Conservation (phyloP, 1,140 invertebrate genomes). For the Polypedilum pembai region DNA sequence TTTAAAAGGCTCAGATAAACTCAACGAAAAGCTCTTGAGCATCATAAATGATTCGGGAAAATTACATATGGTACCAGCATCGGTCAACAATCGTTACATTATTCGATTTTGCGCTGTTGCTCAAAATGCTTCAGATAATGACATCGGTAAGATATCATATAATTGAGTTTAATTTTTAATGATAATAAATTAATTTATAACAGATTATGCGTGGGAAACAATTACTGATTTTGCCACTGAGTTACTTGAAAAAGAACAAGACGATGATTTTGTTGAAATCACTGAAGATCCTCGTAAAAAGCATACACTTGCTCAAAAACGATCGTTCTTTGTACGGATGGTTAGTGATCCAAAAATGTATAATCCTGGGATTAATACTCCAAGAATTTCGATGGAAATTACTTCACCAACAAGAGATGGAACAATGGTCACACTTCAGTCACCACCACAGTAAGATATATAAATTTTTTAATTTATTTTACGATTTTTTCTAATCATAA, state of each 20-base stretch:
- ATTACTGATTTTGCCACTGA: constrained; percentile 80
- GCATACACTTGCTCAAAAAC: constrained; percentile 75
- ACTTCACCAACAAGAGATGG: constrained; percentile 44
- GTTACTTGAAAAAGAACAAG: constrained; percentile 64
- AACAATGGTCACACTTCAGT: constrained; percentile 45
- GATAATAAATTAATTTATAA: not conserved
- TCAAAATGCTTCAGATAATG: constrained; percentile 78
- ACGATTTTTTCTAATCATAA: not conserved
- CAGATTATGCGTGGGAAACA: constrained; percentile 79
- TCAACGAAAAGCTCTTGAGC: constrained; percentile 91
- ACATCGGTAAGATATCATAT: constrained; percentile 62
- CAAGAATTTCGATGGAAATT: constrained; percentile 44
- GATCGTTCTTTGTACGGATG: constrained; percentile 95
- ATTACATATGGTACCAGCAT: constrained; percentile 95
- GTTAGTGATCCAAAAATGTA: constrained; percentile 94
- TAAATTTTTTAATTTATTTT: not conserved
- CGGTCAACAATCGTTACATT: constrained; percentile 80
- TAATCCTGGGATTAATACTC: constrained; percentile 73
- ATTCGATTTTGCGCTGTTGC: constrained; percentile 94
- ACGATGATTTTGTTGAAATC: constrained; percentile 60
- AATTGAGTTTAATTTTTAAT: constrained; percentile 22
- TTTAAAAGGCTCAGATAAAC: constrained; percentile 73
- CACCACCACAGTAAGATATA: constrained; percentile 42
- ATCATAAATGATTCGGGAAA: constrained; percentile 93
- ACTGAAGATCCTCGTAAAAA: constrained; percentile 56